phyloP scores from a whole-genome alignment of 2,113 vertebrate species.

The Ahaetulla prasina region DNA sequence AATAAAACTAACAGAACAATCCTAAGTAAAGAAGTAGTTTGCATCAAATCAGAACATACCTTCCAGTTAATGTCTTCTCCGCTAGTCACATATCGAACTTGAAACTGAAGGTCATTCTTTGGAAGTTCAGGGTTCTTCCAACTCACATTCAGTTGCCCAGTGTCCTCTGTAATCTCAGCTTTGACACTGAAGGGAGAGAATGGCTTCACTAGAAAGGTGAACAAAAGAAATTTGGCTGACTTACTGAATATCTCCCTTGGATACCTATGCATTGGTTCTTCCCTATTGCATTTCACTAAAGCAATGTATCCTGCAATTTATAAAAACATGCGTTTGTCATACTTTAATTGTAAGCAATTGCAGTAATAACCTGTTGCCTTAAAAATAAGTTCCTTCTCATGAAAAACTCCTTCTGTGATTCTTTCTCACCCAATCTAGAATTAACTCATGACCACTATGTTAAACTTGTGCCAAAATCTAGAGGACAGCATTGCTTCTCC shows the following conservation, averaged over 20 bases:
- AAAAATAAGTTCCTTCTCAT: not conserved
- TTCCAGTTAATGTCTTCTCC: constrained; percentile 71
- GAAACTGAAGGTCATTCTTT: constrained; percentile 70
- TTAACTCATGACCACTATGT: not conserved
- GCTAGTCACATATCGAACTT: constrained; percentile 71
- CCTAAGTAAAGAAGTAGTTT: not conserved
- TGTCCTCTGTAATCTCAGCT: constrained; percentile 71
- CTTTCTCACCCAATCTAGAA: not conserved
- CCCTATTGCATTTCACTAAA: not conserved
- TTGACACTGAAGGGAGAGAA: constrained; percentile 70
- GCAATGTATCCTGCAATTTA: no score
- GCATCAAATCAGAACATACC: constrained; percentile 61
- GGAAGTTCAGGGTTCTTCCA: constrained; percentile 77
- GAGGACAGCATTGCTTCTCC: not conserved
- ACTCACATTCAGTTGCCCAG: constrained; percentile 73
- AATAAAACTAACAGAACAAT: not conserved
- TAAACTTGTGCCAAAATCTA: not conserved
- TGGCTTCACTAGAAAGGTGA: constrained; percentile 78
- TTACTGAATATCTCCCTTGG: not conserved
- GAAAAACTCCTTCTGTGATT: not conserved
- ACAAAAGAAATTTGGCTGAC: not conserved
- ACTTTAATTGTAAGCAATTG: not conserved
- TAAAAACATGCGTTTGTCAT: not conserved
- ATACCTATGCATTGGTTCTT: not conserved
- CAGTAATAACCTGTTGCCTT: not conserved